Conservation (phyloP, 2,888 invertebrate species). For the Polia nebulosa region DNA sequence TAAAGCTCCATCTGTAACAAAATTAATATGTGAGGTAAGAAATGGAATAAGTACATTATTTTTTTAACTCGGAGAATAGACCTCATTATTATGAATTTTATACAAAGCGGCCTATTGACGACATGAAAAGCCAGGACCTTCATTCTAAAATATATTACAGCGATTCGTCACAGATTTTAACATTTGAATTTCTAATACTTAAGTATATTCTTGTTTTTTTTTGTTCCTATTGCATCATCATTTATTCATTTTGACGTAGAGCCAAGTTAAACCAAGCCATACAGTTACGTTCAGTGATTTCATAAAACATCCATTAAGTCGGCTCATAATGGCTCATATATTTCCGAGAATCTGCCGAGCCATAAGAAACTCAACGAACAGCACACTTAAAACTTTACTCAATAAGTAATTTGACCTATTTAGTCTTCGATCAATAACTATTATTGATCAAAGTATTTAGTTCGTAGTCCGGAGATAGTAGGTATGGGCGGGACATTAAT, state of each 20-base stretch:
- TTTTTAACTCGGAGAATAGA: background rate
- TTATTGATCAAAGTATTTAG: too few species aligned
- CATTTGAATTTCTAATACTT: background rate
- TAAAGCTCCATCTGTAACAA: slow-evolving; percentile 92
- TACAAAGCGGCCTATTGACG: background rate
- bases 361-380: slow-evolving; percentile 8
- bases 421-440: too few species aligned
- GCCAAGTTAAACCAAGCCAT: background rate
- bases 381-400: background rate
- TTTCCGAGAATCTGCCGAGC: slow-evolving; percentile 6
- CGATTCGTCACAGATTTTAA: background rate
- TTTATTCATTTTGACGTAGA: background rate
- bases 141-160: background rate
- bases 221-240: background rate
- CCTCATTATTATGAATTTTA: background rate
- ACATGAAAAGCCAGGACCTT: background rate
- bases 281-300: background rate
- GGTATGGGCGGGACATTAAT: background rate
- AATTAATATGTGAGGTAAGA: background rate
- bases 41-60: background rate
- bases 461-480: background rate
- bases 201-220: background rate
- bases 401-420: slow-evolving; percentile 5
- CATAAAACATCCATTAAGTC: background rate
- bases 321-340: background rate